Evolutionary conservation across 2,888 invertebrate species (phyloP).

Genomic region (Campoplex nolae): DNA sequence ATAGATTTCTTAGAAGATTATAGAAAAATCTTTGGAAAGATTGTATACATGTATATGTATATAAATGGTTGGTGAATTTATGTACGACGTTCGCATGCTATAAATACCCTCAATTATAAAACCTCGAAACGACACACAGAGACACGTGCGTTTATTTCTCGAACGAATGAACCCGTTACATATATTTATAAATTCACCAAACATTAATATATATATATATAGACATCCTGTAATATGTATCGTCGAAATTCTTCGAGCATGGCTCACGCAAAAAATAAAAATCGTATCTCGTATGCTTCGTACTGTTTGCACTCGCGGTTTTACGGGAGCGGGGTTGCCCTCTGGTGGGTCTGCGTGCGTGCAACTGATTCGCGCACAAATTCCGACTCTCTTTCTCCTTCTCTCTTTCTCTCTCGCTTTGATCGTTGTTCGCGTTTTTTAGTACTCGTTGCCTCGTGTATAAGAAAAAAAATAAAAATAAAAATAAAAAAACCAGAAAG

Average conservation of each 20-base stretch:
- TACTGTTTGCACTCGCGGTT: constrained; percentile 63
- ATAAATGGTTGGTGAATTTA: constrained; percentile 9
- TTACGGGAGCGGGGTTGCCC: constrained; percentile 31
- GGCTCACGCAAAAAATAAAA: constrained; percentile 41
- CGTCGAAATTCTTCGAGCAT: constrained; percentile 55
- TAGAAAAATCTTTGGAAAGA: neutral
- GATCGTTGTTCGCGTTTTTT: neutral
- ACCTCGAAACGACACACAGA: constrained; percentile 23
- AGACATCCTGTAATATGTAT: neutral
- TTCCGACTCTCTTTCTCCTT: neutral
- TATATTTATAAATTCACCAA: constrained; percentile 26
- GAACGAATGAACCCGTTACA: constrained; percentile 35
- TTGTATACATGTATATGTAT: neutral
- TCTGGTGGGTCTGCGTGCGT: constrained; percentile 23
- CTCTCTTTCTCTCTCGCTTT: neutral
- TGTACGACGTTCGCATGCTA: constrained; percentile 12
- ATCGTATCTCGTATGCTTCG: constrained; percentile 37
- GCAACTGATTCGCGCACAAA: constrained; percentile 15
- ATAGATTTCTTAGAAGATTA: neutral
- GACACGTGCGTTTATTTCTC: constrained; percentile 21
- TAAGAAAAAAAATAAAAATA: neutral
- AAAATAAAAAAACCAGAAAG: neutral
- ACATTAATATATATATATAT: neutral
- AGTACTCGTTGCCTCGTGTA: neutral
- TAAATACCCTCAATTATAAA: constrained; percentile 44